These are phyloP conservation scores for Anisognathus igniventris DNA, from an alignment of 2,797 vertebrate species.

Conservation along the genomic window DNA sequence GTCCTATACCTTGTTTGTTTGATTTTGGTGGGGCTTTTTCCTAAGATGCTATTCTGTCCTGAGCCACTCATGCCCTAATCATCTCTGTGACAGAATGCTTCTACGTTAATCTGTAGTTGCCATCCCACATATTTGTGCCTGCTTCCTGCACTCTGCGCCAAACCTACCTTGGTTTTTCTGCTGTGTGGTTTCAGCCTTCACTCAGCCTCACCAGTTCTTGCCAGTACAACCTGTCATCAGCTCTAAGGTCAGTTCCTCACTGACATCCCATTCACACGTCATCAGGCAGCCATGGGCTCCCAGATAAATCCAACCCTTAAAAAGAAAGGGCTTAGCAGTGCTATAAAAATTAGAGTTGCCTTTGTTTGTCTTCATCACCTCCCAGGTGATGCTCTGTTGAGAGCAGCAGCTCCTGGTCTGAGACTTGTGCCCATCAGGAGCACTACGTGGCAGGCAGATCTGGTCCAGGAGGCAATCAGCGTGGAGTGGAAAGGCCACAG, in stretches of 20 bases:
- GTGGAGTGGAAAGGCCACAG: neutral
- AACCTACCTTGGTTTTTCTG: neutral
- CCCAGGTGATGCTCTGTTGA: neutral
- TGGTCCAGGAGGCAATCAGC: neutral
- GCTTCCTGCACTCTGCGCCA: neutral
- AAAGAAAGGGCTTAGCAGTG: conserved; percentile 28
- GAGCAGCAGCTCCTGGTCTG: neutral
- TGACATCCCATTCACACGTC: neutral
- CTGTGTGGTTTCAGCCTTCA: neutral
- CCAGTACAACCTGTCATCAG: conserved; percentile 47
- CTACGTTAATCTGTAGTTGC: neutral
- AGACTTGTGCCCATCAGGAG: neutral
- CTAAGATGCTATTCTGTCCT: neutral
- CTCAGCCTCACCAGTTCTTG: conserved; percentile 4
- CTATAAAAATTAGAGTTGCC: conserved; percentile 23
- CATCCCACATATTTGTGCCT: neutral
- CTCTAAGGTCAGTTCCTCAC: neutral
- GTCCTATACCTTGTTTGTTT: neutral
- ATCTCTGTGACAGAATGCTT: neutral
- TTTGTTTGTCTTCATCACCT: conserved; percentile 29
- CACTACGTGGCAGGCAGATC: neutral
- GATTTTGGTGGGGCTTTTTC: neutral
- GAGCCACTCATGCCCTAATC: neutral
- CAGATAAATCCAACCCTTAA: neutral
- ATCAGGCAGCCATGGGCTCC: conserved; percentile 18